These are phyloP conservation scores for Oreochromis aureus DNA, from an alignment of 2,113 vertebrate genomes.

Conservation along the genomic window DNA sequence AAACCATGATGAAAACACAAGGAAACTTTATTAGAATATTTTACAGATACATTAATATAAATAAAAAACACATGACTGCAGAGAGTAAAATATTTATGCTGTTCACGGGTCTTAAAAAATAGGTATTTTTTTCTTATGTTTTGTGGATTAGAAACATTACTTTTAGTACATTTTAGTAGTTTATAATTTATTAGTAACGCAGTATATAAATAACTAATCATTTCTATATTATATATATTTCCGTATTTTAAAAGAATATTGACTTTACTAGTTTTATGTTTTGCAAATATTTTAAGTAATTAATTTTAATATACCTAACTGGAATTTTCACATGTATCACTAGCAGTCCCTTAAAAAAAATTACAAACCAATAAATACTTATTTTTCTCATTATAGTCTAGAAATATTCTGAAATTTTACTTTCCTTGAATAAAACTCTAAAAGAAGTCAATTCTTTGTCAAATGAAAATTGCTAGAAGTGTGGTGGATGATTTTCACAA, in stretches of 20 bases:
- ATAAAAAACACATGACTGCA: neutral
- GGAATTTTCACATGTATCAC: neutral
- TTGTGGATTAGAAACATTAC: neutral
- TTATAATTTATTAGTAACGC: neutral
- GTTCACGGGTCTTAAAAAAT: neutral
- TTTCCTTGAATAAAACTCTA: neutral
- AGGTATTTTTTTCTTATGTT: neutral
- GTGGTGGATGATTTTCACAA: neutral
- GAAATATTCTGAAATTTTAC: neutral
- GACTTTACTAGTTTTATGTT: neutral
- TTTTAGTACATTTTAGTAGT: neutral
- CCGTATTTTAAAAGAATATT: fast-evolving
- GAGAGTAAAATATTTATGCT: fast-evolving
- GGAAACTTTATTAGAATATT: neutral
- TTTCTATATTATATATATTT: neutral
- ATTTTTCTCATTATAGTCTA: neutral
- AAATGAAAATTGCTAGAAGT: neutral
- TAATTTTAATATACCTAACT: neutral
- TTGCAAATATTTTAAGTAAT: neutral
- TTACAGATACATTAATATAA: neutral
- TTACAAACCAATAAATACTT: neutral
- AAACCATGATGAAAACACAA: neutral
- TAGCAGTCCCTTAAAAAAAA: neutral
- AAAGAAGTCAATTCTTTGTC: fast-evolving
- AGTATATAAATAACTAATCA: neutral